Evolutionary conservation across 2,797 vertebrate genomes (phyloP).

Genomic region (Sebastes cheni): DNA sequence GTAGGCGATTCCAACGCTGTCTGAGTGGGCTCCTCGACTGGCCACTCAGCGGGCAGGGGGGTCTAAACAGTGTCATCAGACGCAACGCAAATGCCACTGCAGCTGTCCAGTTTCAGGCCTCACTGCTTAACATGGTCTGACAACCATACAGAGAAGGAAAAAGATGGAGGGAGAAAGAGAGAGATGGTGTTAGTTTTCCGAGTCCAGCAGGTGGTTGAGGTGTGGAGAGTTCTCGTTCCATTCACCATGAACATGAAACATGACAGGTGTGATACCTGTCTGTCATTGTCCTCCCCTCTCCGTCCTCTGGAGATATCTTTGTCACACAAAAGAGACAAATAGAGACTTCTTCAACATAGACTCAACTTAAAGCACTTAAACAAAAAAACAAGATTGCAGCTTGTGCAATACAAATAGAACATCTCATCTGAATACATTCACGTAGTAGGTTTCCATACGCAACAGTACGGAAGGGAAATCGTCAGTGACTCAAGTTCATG

Average conservation of each 20-base stretch:
- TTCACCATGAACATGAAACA: constrained; percentile 31
- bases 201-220: constrained; percentile 54
- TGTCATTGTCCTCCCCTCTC: constrained; percentile 44
- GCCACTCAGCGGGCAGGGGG: constrained; percentile 21
- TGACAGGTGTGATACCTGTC: constrained; percentile 23
- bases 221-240: constrained; percentile 45
- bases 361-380: constrained; percentile 76
- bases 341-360: constrained; percentile 63
- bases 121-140: constrained; percentile 60
- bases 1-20: constrained; percentile 71
- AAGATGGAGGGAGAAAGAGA: constrained; percentile 20
- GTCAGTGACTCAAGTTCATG: constrained; percentile 57
- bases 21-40: constrained; percentile 52
- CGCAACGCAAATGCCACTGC: constrained; percentile 35
- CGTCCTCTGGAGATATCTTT: constrained; percentile 56
- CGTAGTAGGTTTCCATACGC: constrained; percentile 66
- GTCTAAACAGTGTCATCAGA: constrained; percentile 26
- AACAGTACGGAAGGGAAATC: constrained; percentile 54
- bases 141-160: constrained; percentile 43
- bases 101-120: constrained; percentile 66
- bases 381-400: constrained; percentile 65
- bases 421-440: constrained; percentile 82
- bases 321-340: constrained; percentile 60
- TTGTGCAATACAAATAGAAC: constrained; percentile 72
- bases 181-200: constrained; percentile 19